Evolutionary conservation across 2,888 invertebrate genomes (phyloP), one percentile per base, ranked within the genome.

Genomic region (Yponomeuta plumbellus): DNA sequence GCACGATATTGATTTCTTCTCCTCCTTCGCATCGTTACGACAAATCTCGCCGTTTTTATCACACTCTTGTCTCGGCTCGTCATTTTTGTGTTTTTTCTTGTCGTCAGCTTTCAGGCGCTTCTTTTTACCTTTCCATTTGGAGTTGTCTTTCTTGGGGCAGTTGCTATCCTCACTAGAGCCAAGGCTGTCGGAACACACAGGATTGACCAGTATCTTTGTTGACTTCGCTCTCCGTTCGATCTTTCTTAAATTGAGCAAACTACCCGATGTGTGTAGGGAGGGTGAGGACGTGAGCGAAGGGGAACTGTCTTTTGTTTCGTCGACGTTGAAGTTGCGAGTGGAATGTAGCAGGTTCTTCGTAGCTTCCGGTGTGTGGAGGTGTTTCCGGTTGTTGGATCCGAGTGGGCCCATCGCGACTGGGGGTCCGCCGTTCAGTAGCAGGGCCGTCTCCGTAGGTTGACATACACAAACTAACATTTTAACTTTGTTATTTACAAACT

Each of bases 401-500:
- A 93, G 80, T 85, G 93, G 87, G 78, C 92, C 90, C 92, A 91
- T 88, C 79, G 92, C 78, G 79, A 92, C 78, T 77, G 92, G 87
- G 75, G 88, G 85, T 76, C 91, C 90, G 79, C 91, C 91, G 83
- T 88, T 89, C 78, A 89, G 91, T 69, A 92, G 80, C 76, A 92
- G 78, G 67, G 90, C 90, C 71, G 93, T 92, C 76, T 93, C 93
- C 73, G 92, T 87, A 69, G 94, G 94, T 80, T 94, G 94, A 81
- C 94, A 94, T 73, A 94, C 93, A 87, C 94, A 94, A 77, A 93
- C 93, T 88, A 94, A 88, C 94, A 94, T 94, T 85, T 88, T 92
- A 73, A 81, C 78, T 71, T 69, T 68, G 74, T 82, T 85, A 83
- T 81, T 76, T 81, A 80, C 72, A 71, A 52, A 80, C 80, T 83